Evolutionary conservation across 2,888 invertebrate genomes (phyloP).

Genomic region (Lasioglossum vierecki): DNA sequence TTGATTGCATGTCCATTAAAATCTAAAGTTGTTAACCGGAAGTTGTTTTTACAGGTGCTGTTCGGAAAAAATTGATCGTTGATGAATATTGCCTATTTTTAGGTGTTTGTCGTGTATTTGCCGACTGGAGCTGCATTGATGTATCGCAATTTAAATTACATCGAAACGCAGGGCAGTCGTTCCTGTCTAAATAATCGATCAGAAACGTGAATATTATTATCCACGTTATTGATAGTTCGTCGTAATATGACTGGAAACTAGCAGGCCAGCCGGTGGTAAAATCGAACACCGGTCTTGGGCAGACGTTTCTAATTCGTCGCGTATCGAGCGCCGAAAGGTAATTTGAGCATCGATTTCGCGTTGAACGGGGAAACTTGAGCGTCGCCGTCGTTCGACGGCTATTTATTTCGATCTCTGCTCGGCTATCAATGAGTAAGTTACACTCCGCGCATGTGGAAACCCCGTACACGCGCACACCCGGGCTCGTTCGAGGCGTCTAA

Average conservation of each 20-base stretch:
- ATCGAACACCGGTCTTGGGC: background rate
- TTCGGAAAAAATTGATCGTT: slow-evolving; percentile 21
- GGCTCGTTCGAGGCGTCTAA: slow-evolving; percentile 57
- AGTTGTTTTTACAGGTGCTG: too few species aligned
- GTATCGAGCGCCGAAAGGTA: slow-evolving; percentile 5
- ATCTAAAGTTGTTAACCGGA: background rate
- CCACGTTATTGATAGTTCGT: background rate
- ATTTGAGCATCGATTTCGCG: slow-evolving; percentile 27
- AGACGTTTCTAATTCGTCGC: background rate
- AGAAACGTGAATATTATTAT: background rate
- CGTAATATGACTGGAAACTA: background rate
- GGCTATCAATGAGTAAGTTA: slow-evolving; percentile 50
- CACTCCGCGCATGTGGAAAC: slow-evolving; percentile 38
- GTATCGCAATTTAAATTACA: background rate
- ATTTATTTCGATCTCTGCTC: slow-evolving; percentile 41
- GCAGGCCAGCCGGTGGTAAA: background rate
- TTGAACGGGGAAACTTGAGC: slow-evolving; percentile 10
- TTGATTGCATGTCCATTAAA: background rate
- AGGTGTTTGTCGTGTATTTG: slow-evolving; percentile 7
- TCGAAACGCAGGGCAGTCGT: background rate
- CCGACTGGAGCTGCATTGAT: background rate
- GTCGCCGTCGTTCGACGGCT: background rate
- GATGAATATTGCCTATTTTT: slow-evolving; percentile 21
- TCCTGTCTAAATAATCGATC: background rate
- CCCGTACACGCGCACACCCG: slow-evolving; percentile 13